Evolutionary conservation across 2,113 vertebrate genomes (phyloP).

Genomic region (Anarrhichthys ocellatus): DNA sequence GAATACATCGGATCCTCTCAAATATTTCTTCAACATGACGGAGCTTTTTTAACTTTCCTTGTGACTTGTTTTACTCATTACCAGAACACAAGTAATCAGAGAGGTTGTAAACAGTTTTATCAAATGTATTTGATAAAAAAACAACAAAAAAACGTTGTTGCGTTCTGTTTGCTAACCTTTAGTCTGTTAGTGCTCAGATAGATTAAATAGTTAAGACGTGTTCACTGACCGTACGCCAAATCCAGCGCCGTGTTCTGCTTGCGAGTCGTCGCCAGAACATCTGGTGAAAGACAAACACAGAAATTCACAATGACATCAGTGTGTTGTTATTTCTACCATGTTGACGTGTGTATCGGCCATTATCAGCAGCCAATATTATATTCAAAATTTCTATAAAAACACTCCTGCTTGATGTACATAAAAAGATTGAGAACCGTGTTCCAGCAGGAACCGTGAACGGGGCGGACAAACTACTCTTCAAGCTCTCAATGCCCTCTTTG

Average conservation of each 20-base stretch:
- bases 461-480: slow-evolving; percentile 31
- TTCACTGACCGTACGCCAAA: slow-evolving; percentile 85
- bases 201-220: neutral
- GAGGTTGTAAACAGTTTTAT: neutral
- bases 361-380: too few species aligned
- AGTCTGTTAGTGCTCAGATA: neutral
- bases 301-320: neutral
- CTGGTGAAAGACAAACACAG: slow-evolving; percentile 68
- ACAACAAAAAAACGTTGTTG: neutral
- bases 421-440: slow-evolving; percentile 38
- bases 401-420: slow-evolving; percentile 39
- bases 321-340: neutral
- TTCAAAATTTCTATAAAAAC: neutral
- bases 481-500: slow-evolving; percentile 23
- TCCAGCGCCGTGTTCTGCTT: slow-evolving; percentile 83
- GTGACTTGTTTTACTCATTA: too few species aligned
- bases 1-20: too few species aligned
- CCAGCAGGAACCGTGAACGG: slow-evolving; percentile 11
- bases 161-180: neutral
- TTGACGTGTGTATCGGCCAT: too few species aligned
- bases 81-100: neutral
- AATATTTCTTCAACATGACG: too few species aligned
- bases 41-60: too few species aligned
- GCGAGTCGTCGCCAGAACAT: slow-evolving; percentile 84
- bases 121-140: neutral